phyloP scores from a whole-genome alignment of 2,113 vertebrate genomes.

The Prionailurus bengalensis region DNA sequence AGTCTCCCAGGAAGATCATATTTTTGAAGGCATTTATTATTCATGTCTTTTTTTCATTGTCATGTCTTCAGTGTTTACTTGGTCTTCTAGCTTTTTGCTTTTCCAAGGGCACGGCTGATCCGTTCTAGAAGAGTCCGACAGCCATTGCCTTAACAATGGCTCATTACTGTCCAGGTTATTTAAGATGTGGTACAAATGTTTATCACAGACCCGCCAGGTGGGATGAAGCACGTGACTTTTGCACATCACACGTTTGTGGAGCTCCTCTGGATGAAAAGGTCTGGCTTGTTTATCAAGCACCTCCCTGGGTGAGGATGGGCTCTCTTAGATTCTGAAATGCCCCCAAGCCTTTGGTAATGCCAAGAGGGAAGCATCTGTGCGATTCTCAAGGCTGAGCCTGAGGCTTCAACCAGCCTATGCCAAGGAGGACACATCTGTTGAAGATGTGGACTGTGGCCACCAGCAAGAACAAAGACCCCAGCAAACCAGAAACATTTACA shows the following conservation, averaged over 20 bases:
- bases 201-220: slow-evolving; percentile 56
- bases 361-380: neutral
- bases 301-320: neutral
- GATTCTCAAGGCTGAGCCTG: neutral
- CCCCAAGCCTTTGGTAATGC: neutral
- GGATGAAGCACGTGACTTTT: slow-evolving; percentile 53
- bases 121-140: slow-evolving; percentile 57
- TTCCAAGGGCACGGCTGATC: slow-evolving; percentile 67
- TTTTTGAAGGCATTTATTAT: slow-evolving; percentile 76
- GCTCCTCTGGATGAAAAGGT: neutral
- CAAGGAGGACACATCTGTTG: neutral
- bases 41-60: slow-evolving; percentile 72
- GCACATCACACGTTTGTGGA: neutral
- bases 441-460: neutral
- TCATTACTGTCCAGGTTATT: slow-evolving; percentile 76
- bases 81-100: slow-evolving; percentile 64
- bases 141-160: slow-evolving; percentile 46
- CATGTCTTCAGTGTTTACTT: slow-evolving; percentile 68
- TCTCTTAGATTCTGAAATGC: neutral
- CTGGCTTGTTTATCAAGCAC: neutral
- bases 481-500: neutral
- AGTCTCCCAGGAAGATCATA: slow-evolving; percentile 61
- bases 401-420: neutral
- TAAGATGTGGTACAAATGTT: slow-evolving; percentile 63
- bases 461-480: neutral